Percentiles rank a stretch among this genome's conserved stretches.
These are phyloP conservation scores for Oryzias javanicus DNA, from an alignment of 2,113 vertebrate genomes.

Conservation along the genomic window DNA sequence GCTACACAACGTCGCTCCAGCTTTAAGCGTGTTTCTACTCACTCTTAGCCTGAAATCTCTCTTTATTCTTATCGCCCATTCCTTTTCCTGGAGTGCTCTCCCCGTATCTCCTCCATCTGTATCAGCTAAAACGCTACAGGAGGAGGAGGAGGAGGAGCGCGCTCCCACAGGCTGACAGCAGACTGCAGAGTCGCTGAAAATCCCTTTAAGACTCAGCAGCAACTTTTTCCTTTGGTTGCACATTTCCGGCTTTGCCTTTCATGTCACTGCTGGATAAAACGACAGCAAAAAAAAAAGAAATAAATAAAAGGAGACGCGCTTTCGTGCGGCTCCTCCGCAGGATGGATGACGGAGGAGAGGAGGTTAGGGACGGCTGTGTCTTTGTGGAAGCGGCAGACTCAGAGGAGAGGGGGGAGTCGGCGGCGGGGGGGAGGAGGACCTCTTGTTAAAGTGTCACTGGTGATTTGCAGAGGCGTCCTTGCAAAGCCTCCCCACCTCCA, in stretches of 20 bases:
- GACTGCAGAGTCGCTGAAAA: slow-evolving; percentile 43
- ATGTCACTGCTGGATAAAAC: no score
- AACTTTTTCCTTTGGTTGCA: slow-evolving; percentile 41
- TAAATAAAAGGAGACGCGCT: not conserved
- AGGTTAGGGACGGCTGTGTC: slow-evolving; percentile 10
- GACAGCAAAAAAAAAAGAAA: slow-evolving; percentile 3
- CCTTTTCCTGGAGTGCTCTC: slow-evolving; percentile 29
- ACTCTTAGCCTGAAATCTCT: slow-evolving; percentile 30
- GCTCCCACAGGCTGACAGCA: slow-evolving; percentile 13
- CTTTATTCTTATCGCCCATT: slow-evolving; percentile 30
- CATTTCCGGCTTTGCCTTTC: slow-evolving; percentile 17
- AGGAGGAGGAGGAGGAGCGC: slow-evolving; percentile 1
- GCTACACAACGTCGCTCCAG: no score
- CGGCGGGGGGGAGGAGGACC: slow-evolving; percentile 19
- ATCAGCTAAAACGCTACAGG: slow-evolving; percentile 36
- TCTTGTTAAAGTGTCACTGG: slow-evolving; percentile 58
- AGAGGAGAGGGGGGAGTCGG: slow-evolving; percentile 16
- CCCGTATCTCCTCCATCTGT: slow-evolving; percentile 30
- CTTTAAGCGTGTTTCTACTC: no score
- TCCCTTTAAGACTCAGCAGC: slow-evolving; percentile 40
- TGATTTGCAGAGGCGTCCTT: slow-evolving; percentile 73
- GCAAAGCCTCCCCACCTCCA: slow-evolving; percentile 44
- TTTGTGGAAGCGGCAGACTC: slow-evolving; percentile 26
- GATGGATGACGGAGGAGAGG: slow-evolving; percentile 16
- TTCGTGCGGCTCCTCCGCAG: slow-evolving; percentile 13